Evolutionary conservation across 2,113 vertebrate genomes (phyloP).

Genomic region (Uria lomvia): DNA sequence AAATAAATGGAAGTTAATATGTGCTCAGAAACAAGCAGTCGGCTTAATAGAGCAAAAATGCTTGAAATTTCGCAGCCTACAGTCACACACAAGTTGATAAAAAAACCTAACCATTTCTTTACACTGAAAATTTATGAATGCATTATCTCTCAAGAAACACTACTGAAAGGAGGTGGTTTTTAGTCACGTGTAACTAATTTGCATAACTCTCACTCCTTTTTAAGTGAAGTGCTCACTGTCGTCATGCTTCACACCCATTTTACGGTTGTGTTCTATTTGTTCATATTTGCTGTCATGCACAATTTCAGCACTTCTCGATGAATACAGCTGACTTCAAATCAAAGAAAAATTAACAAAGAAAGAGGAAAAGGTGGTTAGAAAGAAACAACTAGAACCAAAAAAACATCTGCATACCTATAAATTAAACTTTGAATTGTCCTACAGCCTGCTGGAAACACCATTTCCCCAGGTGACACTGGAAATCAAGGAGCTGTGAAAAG

Average conservation of each 20-base stretch:
- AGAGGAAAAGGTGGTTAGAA: not conserved
- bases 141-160: not conserved
- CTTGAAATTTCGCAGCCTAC: not conserved
- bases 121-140: not conserved
- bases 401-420: not conserved
- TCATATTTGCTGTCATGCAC: not conserved
- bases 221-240: not conserved
- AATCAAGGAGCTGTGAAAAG: not conserved
- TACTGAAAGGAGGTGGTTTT: not conserved
- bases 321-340: not conserved
- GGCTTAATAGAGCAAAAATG: not conserved
- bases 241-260: not conserved
- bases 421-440: not conserved
- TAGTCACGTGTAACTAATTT: not conserved
- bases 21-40: not conserved
- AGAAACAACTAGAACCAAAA: not conserved
- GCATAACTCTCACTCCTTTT: not conserved
- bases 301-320: not conserved
- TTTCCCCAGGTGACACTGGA: not conserved
- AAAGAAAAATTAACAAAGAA: not conserved
- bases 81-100: not conserved
- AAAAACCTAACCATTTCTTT: not conserved
- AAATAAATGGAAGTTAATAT: not conserved
- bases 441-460: not conserved
- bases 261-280: not conserved